Conservation (phyloP, 2,113 vertebrate species). For the Eupsittula cactorum region DNA sequence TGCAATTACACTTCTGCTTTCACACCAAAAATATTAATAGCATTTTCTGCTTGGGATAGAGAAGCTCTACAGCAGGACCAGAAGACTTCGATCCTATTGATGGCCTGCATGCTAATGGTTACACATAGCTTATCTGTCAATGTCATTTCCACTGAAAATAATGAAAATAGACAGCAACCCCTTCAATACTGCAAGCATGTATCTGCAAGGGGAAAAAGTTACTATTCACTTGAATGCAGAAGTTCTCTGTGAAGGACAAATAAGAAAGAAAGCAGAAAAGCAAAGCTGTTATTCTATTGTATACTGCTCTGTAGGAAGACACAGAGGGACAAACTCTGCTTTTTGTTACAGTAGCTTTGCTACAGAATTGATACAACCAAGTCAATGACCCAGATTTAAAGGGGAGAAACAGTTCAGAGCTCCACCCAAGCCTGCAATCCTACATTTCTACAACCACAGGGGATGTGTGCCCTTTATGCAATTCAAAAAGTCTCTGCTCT, state of each 20-base stretch:
- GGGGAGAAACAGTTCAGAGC: background rate
- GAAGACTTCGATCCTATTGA: background rate
- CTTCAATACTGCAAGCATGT: background rate
- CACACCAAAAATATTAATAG: conserved; percentile 25
- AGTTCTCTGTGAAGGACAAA: background rate
- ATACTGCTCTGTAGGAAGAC: background rate
- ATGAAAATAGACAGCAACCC: background rate
- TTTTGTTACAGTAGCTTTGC: background rate
- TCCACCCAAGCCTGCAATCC: background rate
- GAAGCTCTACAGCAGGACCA: background rate
- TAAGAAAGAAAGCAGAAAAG: background rate
- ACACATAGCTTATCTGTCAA: background rate
- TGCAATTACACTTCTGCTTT: conserved; percentile 2
- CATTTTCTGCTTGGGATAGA: background rate
- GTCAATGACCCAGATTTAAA: conserved; percentile 8
- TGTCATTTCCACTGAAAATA: background rate
- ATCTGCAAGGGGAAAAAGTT: background rate
- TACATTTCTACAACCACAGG: background rate
- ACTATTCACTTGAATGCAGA: background rate
- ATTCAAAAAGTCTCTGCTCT: background rate
- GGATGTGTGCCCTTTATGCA: background rate
- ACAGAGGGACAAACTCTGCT: background rate
- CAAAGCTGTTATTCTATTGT: background rate
- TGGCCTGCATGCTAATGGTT: background rate
- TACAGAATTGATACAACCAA: background rate